phyloP scores from a whole-genome alignment of 1,140 invertebrate genomes.

The Zaprionus ghesquierei region DNA sequence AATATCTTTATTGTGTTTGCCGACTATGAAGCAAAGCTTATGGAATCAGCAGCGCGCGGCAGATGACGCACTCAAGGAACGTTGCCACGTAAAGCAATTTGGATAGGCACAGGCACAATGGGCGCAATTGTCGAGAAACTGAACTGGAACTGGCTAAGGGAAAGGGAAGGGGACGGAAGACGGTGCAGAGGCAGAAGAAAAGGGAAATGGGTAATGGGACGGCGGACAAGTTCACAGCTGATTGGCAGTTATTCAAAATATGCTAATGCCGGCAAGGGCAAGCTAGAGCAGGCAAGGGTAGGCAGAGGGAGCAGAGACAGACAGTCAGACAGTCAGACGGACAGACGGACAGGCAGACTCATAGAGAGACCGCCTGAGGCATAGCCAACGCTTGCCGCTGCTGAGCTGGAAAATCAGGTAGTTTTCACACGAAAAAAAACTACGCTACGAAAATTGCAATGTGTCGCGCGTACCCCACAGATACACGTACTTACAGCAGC shows the following conservation, averaged over 20 bases:
- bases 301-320: not conserved
- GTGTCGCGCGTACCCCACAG: constrained; percentile 57
- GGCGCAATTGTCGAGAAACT: constrained; percentile 56
- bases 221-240: constrained; percentile 31
- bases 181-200: constrained; percentile 23
- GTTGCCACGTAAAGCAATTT: constrained; percentile 62
- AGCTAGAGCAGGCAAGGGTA: not conserved
- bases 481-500: constrained; percentile 36
- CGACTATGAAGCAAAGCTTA: constrained; percentile 19
- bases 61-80: constrained; percentile 48
- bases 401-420: constrained; percentile 72
- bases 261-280: constrained; percentile 22
- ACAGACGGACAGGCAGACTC: not conserved
- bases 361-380: not conserved
- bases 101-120: constrained; percentile 67
- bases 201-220: constrained; percentile 13
- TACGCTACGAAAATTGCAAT: constrained; percentile 20
- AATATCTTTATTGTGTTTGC: constrained; percentile 65
- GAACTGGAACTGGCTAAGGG: not conserved
- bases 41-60: constrained; percentile 4
- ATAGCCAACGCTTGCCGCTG: constrained; percentile 42
- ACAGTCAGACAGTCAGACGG: not conserved
- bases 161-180: constrained; percentile 15
- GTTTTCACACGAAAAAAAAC: constrained; percentile 66
- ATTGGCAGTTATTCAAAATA: constrained; percentile 50